A percentile compares a stretch with the other conserved stretches of the same genome.
Conservation (phyloP, 2,113 vertebrate genomes). For the Motacilla tschutschensis region DNA sequence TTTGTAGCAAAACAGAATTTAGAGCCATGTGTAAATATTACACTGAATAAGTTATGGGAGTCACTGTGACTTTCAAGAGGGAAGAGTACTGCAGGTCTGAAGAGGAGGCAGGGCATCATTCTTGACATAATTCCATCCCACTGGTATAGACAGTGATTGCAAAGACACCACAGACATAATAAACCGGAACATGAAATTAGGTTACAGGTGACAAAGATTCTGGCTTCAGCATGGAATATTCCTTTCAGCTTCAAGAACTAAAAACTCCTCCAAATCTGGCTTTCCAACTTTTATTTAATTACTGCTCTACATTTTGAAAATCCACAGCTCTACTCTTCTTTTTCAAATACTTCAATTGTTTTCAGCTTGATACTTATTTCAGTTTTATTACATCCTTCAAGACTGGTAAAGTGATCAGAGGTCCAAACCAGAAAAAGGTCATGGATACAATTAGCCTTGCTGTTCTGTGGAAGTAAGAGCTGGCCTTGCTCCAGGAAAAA, state of each 20-base stretch:
- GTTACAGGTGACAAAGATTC: neutral
- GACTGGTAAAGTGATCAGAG: neutral
- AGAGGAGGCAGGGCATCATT: neutral
- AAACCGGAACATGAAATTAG: neutral
- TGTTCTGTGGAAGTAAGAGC: neutral
- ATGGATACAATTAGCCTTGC: neutral
- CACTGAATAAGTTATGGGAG: neutral
- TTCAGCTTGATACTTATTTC: neutral
- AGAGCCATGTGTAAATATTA: neutral
- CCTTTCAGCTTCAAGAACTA: neutral
- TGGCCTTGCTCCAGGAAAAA: neutral
- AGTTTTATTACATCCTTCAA: neutral
- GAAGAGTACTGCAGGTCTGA: neutral
- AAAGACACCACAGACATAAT: neutral
- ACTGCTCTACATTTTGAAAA: neutral
- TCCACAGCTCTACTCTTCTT: neutral
- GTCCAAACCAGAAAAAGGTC: neutral
- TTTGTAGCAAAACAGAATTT: neutral
- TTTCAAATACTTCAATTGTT: neutral
- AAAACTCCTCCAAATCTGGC: neutral
- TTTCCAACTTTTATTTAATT: neutral
- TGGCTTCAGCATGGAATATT: neutral
- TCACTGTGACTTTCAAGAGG: neutral
- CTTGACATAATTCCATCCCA: neutral
- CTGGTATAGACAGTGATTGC: neutral